phyloP scores from a whole-genome alignment of 2,797 vertebrate genomes.

The Rhinoraja longicauda region DNA sequence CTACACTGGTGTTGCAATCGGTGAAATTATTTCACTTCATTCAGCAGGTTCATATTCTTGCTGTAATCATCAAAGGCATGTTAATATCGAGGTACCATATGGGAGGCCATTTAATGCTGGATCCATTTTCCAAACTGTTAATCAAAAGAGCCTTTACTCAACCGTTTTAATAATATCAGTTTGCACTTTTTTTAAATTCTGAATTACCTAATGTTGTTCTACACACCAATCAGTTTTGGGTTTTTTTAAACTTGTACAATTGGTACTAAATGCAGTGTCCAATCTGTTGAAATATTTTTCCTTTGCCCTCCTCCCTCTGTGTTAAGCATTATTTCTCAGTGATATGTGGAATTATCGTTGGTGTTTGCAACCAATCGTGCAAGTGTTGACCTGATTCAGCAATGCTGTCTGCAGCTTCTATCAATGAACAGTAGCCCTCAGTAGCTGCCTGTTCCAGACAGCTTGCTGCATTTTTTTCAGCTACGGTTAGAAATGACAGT shows the following conservation, averaged over 20 bases:
- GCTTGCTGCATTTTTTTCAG: background rate
- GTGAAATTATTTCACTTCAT: background rate
- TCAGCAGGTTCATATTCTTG: background rate
- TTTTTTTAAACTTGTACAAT: background rate
- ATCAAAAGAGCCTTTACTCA: background rate
- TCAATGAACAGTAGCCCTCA: background rate
- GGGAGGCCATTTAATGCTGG: background rate
- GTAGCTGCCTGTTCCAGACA: background rate
- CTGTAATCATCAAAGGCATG: background rate
- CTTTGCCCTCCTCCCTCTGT: background rate
- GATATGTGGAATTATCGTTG: background rate
- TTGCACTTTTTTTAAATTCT: background rate
- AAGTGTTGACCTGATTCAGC: background rate
- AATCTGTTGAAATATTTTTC: background rate
- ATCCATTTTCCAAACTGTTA: background rate
- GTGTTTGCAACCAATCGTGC: background rate
- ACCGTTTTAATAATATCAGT: background rate
- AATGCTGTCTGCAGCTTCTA: background rate
- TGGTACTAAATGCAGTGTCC: background rate
- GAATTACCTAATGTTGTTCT: background rate
- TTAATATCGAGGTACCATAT: background rate
- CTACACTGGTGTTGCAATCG: background rate
- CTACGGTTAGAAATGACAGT: background rate
- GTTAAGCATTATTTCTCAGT: background rate
- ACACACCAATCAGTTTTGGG: background rate